Evolutionary conservation across 2,888 invertebrate genomes (phyloP).

Genomic region (Pandemis cinnamomeana): DNA sequence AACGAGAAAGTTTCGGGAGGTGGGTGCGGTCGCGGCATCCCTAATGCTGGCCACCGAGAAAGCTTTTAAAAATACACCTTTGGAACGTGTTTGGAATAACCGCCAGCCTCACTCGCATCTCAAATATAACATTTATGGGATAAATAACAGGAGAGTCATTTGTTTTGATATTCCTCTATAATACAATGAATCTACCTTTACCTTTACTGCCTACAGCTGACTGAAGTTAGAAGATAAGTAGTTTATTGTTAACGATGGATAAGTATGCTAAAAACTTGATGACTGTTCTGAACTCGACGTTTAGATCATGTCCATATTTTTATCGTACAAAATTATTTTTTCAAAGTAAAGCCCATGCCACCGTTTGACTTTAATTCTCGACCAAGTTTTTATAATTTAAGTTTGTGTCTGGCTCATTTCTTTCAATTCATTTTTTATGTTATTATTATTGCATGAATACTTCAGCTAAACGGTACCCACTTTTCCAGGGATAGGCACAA

Average conservation of each 20-base stretch:
- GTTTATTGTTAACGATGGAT: too few species aligned
- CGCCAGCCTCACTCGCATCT: slow-evolving; percentile 55
- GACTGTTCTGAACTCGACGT: too few species aligned
- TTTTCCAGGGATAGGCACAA: neutral
- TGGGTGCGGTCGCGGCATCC: slow-evolving; percentile 70
- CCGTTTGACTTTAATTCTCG: too few species aligned
- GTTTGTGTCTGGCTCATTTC: neutral
- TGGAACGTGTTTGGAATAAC: slow-evolving; percentile 79
- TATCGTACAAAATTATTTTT: too few species aligned
- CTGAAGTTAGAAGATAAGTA: neutral
- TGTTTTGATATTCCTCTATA: slow-evolving; percentile 47
- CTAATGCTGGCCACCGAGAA: slow-evolving; percentile 77
- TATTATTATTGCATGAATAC: neutral
- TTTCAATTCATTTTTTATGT: neutral
- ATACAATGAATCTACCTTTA: slow-evolving; percentile 40
- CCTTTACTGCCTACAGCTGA: slow-evolving; percentile 20
- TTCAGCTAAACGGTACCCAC: neutral
- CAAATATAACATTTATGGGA: slow-evolving; percentile 55
- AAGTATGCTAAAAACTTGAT: too few species aligned
- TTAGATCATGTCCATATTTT: too few species aligned
- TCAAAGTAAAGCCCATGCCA: too few species aligned
- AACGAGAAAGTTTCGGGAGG: slow-evolving; percentile 74
- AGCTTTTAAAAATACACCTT: slow-evolving; percentile 83
- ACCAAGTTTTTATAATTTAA: neutral
- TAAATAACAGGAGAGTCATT: slow-evolving; percentile 49